These are phyloP conservation scores for Drosophila nigritarsus DNA, from an alignment of 2,888 invertebrate species.

Conservation along the genomic window DNA sequence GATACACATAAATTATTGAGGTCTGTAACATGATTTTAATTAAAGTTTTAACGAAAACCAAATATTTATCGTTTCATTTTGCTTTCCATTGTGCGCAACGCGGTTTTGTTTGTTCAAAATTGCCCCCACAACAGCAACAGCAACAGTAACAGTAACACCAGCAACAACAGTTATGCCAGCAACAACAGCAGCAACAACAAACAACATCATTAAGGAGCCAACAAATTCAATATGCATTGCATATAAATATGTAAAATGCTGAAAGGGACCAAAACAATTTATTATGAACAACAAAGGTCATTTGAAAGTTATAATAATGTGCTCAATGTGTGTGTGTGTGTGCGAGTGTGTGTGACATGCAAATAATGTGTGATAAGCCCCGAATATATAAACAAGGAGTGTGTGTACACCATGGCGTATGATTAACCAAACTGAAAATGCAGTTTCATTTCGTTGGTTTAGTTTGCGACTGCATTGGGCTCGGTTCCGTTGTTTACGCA, in stretches of 20 bases:
- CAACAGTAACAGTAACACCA: slow-evolving; percentile 6
- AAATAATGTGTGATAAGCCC: slow-evolving; percentile 45
- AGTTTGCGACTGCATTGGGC: slow-evolving; percentile 29
- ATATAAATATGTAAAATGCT: slow-evolving; percentile 69
- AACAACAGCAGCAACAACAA: slow-evolving; percentile 22
- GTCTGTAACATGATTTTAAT: slow-evolving; percentile 75
- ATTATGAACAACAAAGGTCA: slow-evolving; percentile 68
- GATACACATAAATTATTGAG: slow-evolving; percentile 77
- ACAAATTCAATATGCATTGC: slow-evolving; percentile 72
- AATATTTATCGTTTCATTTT: slow-evolving; percentile 81
- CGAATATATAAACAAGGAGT: slow-evolving; percentile 8
- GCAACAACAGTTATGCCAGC: slow-evolving; percentile 2
- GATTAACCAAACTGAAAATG: slow-evolving; percentile 58
- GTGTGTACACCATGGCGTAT: slow-evolving; percentile 37
- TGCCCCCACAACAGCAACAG: slow-evolving; percentile 3
- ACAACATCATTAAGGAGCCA: slow-evolving; percentile 71
- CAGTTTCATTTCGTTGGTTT: slow-evolving; percentile 22
- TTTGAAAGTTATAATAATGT: slow-evolving; percentile 61
- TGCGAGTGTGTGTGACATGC: slow-evolving; percentile 14
- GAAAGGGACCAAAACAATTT: slow-evolving; percentile 51
- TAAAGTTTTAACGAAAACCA: slow-evolving; percentile 81
- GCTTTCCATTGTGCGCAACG: slow-evolving; percentile 72
- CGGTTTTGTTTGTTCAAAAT: slow-evolving; percentile 57
- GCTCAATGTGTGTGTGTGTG: slow-evolving; percentile 5
- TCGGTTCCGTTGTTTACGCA: slow-evolving; percentile 57